phyloP scores from a whole-genome alignment of 2,888 invertebrate genomes.

The Lucinisca nassula region DNA sequence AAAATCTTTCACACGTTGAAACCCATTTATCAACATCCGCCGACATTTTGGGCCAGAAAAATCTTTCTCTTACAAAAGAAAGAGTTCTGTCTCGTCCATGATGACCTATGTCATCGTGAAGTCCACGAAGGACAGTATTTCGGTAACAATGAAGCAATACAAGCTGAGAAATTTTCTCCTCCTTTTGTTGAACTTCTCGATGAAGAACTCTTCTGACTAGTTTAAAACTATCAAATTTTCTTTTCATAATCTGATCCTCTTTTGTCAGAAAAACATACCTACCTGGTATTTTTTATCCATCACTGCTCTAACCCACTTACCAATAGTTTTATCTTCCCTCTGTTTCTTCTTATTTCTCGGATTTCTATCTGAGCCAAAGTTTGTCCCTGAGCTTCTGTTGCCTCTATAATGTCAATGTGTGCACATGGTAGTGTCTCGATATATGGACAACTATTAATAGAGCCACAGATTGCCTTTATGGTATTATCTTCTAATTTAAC shows the following conservation, averaged over 20 bases:
- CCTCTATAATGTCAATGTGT: conserved; percentile 3
- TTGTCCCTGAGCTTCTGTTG: neutral
- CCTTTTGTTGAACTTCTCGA: neutral
- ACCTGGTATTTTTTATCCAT: conserved; percentile 14
- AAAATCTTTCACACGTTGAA: conserved; percentile 24
- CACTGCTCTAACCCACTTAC: conserved; percentile 15
- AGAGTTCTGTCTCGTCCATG: conserved; percentile 36
- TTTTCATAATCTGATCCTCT: conserved; percentile 13
- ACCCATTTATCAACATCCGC: conserved; percentile 33
- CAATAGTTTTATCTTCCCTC: conserved; percentile 10
- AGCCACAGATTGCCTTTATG: conserved; percentile 4
- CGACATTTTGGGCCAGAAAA: conserved; percentile 42
- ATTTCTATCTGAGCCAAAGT: conserved; percentile 22
- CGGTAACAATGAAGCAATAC: neutral
- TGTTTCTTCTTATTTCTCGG: conserved; percentile 30
- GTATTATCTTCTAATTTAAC: neutral
- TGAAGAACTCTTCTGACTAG: conserved; percentile 1
- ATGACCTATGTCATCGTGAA: conserved; percentile 26
- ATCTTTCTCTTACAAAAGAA: conserved; percentile 23
- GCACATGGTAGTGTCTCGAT: conserved; percentile 15
- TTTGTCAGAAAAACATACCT: neutral
- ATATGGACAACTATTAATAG: neutral
- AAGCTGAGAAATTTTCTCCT: neutral
- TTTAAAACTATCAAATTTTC: conserved; percentile 8
- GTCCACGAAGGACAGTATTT: neutral